Evolutionary conservation across 1,140 invertebrate genomes (phyloP).

Genomic region (Neelides sp.): DNA sequence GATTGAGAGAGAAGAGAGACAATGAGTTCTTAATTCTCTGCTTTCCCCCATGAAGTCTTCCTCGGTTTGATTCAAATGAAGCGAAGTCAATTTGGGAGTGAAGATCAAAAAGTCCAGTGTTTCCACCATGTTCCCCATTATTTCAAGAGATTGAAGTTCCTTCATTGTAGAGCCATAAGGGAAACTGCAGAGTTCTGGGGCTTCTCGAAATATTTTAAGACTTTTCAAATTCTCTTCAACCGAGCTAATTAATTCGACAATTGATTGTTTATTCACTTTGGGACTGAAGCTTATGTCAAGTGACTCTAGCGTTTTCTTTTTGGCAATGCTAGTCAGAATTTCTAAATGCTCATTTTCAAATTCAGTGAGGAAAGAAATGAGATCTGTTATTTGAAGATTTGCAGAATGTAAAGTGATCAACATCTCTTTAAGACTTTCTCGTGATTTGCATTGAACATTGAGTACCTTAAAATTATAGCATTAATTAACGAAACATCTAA

Average conservation of each 20-base stretch:
- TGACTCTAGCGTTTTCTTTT: constrained; percentile 3
- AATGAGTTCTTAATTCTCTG: not conserved
- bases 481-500: no score
- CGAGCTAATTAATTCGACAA: not conserved
- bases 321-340: constrained; percentile 8
- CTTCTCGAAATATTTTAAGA: constrained; percentile 19
- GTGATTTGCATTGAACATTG: no score
- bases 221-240: constrained; percentile 3
- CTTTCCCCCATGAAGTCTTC: not conserved
- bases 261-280: not conserved
- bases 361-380: constrained; percentile 19
- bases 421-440: no score
- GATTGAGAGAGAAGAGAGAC: not conserved
- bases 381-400: constrained; percentile 16
- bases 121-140: constrained; percentile 6
- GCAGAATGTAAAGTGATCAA: no score
- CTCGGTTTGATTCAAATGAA: not conserved
- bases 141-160: constrained; percentile 8
- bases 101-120: constrained; percentile 13
- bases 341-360: constrained; percentile 17
- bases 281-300: constrained; percentile 17
- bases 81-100: constrained; percentile 2
- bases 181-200: constrained; percentile 1
- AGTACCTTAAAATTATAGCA: no score
- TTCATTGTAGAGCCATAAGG: constrained; percentile 2